Conservation (phyloP, 2,888 invertebrate species). For the Melanotus villosus region DNA sequence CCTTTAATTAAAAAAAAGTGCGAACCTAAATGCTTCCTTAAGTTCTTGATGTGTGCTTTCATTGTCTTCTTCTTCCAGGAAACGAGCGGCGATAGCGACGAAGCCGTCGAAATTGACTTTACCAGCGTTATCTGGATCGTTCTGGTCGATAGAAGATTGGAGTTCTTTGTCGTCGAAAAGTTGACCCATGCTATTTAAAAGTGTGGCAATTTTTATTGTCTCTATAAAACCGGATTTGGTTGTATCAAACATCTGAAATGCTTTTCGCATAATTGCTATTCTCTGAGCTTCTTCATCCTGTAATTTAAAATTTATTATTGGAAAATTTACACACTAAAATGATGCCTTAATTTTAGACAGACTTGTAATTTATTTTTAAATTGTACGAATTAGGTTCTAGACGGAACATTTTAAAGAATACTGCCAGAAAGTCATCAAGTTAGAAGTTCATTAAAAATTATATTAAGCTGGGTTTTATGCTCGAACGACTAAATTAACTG, state of each 20-base stretch:
- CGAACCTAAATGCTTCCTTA: slow-evolving; percentile 93
- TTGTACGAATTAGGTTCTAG: too few species aligned
- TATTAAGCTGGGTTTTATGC: too few species aligned
- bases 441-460: too few species aligned
- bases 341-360: too few species aligned
- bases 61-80: slow-evolving; percentile 95
- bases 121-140: slow-evolving; percentile 92
- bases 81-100: slow-evolving; percentile 92
- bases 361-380: too few species aligned
- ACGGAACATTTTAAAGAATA: too few species aligned
- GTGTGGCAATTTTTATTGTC: slow-evolving; percentile 91
- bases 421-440: too few species aligned
- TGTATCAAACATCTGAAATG: slow-evolving; percentile 97
- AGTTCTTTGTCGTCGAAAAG: slow-evolving; percentile 93
- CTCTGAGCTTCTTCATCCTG: slow-evolving; percentile 81
- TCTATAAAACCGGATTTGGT: slow-evolving; percentile 94
- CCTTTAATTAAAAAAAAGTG: not conserved
- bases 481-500: too few species aligned
- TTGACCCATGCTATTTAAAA: slow-evolving; percentile 95
- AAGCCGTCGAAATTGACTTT: slow-evolving; percentile 97
- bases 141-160: slow-evolving; percentile 89
- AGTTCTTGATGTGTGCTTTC: slow-evolving; percentile 97
- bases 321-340: too few species aligned
- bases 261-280: slow-evolving; percentile 92
- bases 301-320: not conserved